phyloP scores from a whole-genome alignment of 1,140 invertebrate species.

The Maniola jurtina region DNA sequence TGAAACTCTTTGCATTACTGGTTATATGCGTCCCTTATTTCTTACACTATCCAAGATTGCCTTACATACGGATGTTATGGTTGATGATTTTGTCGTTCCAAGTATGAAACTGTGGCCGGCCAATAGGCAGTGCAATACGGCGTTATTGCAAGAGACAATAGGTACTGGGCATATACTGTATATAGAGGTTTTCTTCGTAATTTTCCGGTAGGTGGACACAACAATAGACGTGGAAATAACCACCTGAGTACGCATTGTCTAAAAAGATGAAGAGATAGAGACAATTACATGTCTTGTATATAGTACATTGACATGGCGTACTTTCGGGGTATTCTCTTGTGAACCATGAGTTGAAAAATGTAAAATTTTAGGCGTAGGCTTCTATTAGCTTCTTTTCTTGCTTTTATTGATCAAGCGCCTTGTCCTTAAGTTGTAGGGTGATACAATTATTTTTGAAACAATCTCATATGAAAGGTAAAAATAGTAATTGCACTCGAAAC shows the following conservation, averaged over 20 bases:
- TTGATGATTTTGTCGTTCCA: conserved; percentile 54
- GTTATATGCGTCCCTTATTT: conserved; percentile 18
- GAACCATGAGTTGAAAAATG: too few relatives aligned
- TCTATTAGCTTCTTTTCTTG: too few relatives aligned
- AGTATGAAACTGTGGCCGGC: conserved; percentile 30
- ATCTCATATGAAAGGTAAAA: too few relatives aligned
- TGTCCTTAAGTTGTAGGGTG: too few relatives aligned
- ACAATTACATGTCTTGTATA: conserved; percentile 30
- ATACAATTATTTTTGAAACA: too few relatives aligned
- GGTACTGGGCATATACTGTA: conserved; percentile 42
- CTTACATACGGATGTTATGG: conserved; percentile 47
- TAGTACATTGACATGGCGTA: conserved; percentile 30
- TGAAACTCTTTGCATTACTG: conserved; percentile 21
- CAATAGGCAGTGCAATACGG: conserved; percentile 43
- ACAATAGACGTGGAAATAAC: conserved; percentile 61
- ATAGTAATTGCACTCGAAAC: too few relatives aligned
- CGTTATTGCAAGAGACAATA: conserved; percentile 46
- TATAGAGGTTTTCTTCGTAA: conserved; percentile 59
- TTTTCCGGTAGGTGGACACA: conserved; percentile 65
- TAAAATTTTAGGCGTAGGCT: too few relatives aligned
- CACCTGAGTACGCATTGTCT: conserved; percentile 63
- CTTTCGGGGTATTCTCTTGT: conserved; percentile 9
- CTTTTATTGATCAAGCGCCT: too few relatives aligned
- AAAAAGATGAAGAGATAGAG: conserved; percentile 34
- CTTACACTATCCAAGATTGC: conserved; percentile 33